Evolutionary conservation across 2,888 invertebrate species (phyloP).

Genomic region (Melinopterus prodromus): DNA sequence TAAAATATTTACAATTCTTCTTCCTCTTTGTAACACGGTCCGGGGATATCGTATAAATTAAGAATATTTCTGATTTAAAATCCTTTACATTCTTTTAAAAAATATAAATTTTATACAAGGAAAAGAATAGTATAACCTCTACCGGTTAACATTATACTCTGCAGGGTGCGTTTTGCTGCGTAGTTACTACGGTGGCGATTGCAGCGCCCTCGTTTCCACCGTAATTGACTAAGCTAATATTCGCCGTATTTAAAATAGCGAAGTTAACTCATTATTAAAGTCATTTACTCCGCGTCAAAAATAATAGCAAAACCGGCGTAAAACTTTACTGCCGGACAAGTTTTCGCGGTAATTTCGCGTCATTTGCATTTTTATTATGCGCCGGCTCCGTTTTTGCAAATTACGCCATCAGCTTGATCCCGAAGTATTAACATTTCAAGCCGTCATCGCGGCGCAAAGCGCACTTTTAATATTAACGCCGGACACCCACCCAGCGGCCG

Average conservation of each 20-base stretch:
- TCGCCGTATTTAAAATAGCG: not conserved
- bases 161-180: too few species aligned
- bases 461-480: not conserved
- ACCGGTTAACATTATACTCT: too few species aligned
- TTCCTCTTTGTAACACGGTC: too few species aligned
- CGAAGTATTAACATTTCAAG: not conserved
- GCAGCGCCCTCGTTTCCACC: not conserved
- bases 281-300: not conserved
- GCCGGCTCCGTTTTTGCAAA: not conserved
- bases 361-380: conserved; percentile 23
- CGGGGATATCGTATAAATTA: too few species aligned
- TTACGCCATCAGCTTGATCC: conserved; percentile 4
- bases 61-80: too few species aligned
- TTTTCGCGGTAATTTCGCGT: conserved; percentile 19
- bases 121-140: too few species aligned
- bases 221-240: not conserved
- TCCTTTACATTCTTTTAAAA: too few species aligned
- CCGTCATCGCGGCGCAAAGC: not conserved
- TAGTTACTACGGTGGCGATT: too few species aligned
- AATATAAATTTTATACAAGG: too few species aligned
- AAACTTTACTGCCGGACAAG: conserved; percentile 6
- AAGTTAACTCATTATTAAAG: conserved; percentile 4
- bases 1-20: too few species aligned
- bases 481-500: too few species aligned
- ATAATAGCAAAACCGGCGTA: conserved; percentile 4